Percentiles rank a stretch among this genome's conserved stretches.
These are phyloP conservation scores for Thinocorus orbignyianus DNA, from an alignment of 2,113 vertebrate genomes.

Conservation along the genomic window DNA sequence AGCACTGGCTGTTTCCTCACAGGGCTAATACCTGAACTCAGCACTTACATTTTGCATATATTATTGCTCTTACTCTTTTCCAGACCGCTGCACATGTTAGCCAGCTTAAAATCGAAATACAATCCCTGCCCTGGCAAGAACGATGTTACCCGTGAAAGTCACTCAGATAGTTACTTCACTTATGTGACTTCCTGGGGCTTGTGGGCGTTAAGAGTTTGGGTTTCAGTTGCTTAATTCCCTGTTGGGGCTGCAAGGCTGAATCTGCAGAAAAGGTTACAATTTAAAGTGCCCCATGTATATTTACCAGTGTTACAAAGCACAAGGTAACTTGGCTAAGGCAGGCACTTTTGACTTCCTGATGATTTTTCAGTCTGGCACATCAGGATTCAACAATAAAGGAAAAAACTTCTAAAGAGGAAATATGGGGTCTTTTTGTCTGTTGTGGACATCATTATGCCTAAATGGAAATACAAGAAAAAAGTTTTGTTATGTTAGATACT, in stretches of 20 bases:
- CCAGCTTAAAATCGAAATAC: not conserved
- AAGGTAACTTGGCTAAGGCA: constrained; percentile 33
- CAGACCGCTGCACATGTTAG: not conserved
- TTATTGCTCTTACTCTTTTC: not conserved
- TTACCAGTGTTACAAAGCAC: not conserved
- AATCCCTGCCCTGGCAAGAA: constrained; percentile 2
- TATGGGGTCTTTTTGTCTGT: not conserved
- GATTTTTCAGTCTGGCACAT: constrained; percentile 24
- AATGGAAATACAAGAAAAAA: constrained; percentile 1
- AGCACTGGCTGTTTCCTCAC: not conserved
- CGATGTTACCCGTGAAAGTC: not conserved
- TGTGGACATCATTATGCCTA: not conserved
- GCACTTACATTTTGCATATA: not conserved
- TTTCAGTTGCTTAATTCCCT: constrained; percentile 46
- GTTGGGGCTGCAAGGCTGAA: not conserved
- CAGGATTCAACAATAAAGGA: not conserved
- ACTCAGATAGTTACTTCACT: not conserved
- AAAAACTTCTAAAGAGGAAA: not conserved
- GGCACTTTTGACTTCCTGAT: constrained; percentile 40
- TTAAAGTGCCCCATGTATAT: not conserved
- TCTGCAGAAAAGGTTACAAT: constrained; percentile 52
- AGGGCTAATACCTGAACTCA: not conserved
- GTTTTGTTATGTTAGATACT: not conserved
- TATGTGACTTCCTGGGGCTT: constrained; percentile 8
- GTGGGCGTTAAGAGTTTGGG: constrained; percentile 50